Base-by-base conservation (phyloP, 2,797 vertebrate species). In the Enteromius thamalakanensis region DNA sequence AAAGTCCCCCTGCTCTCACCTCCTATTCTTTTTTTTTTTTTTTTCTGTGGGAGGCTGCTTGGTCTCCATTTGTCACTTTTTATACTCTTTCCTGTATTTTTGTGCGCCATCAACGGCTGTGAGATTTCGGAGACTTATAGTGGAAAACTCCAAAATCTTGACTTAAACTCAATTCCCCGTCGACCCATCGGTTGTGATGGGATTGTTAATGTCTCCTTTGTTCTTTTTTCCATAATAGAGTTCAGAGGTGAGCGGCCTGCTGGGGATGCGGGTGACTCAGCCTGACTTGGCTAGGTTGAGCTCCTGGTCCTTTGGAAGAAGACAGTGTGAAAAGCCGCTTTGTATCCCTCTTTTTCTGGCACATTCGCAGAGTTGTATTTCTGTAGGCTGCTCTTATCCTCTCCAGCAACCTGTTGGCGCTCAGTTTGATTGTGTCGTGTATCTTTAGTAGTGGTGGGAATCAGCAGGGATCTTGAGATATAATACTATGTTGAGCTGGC, bases 1-100 rank as follows among this genome's bases (percentile, higher is more conserved):
- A 89, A 91, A 91, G 87, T 90, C 88, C 81, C 91, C 90, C 87
- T 79, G 89, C 53, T 85, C 90, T 92, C 89, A 90, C 92, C 94
- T 92, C 94, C 86, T 21, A 77, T 87, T 91, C 81, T 91, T 80
- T 65, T 11, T 53, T 47, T 45, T 45, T 60, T 84, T 81, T 86
- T 86, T 86, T 82, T 88, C 81, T 42, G 88, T 87, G 87, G 85
- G 81, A 90, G 89, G 86, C 82, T 92, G 92, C 91, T 89, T 92
- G 87, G 7, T 82, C 45, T 51, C 21, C 67, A 72, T 82, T 82
- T 84, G 80, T 90, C 71, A 68, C 87, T 92, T 82, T 90, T 90
- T 92, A 79, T 81, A 80, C 34, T 2, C 67, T 65, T 42, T 45
- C 45, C 86, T 87, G 19, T 85, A 90, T 93, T 92, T 47, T 23